Base-by-base conservation (phyloP, 1,140 invertebrate genomes). In the Episyrphus balteatus region DNA sequence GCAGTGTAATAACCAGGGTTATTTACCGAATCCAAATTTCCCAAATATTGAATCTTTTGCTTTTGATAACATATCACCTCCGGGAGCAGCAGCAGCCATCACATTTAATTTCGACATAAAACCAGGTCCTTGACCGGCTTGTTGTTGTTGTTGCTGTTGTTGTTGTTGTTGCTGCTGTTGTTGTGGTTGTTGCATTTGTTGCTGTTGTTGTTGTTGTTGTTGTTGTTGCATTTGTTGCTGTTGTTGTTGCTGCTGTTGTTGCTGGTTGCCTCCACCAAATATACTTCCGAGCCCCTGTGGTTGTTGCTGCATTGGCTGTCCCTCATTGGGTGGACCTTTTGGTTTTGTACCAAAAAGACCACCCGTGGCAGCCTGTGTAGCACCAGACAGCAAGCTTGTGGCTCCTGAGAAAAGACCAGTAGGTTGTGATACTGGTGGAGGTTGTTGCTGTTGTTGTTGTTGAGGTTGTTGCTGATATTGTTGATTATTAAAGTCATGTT, bases 11-110 rank as follows among this genome's bases (percentile, higher is more conserved):
- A 62, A 69, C 69, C 70, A 64, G 57, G 74, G 77, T 81, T 82
- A 83, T 82, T 83, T 83, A 52, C 84, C 86, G 51, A 90, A 74
- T 43, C 87, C 87, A 62, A 91, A 91, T 74, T 89, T 90, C 79
- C 89, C 89, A 69, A 91, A 91, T 61, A 90, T 88, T 33, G 87
- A 76, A 72, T 90, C 88, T 72, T 91, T 90, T 53, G 87, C 88
- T 71, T 91, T 91, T 54, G 87, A 88, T 33, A 90, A 73, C 48
- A 90, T 86, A 58, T 88, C 85, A 44, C 84, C 84, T 42, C 84
- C 84, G 49, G 83, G 82, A 36, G 82, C 84, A 17, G 82, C 82
- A 70, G 88, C 86, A 60, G 88, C 86, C 46, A 61, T 65, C 10
- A 62, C 56, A 51, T 66, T 66, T 31, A 66, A 59, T 21, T 61